These are phyloP conservation scores for Crotophaga sulcirostris DNA, from an alignment of 2,113 vertebrate genomes.

Conservation along the genomic window DNA sequence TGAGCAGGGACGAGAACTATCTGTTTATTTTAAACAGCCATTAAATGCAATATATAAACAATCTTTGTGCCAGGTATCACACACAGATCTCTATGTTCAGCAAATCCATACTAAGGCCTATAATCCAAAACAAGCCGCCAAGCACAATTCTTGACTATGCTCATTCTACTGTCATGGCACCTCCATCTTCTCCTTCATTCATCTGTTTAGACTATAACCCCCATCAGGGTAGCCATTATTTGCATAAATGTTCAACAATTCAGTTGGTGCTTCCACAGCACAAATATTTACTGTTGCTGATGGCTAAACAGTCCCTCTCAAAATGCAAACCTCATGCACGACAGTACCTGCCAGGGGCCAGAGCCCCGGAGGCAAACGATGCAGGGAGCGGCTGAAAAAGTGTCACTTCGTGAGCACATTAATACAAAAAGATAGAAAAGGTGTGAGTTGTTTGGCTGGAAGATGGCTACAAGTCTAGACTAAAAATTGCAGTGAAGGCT, in stretches of 20 bases:
- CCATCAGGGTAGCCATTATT: neutral
- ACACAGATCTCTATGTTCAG: neutral
- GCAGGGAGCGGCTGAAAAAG: fast-evolving
- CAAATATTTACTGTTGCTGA: neutral
- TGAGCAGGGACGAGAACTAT: neutral
- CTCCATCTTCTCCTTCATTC: neutral
- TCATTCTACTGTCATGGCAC: neutral
- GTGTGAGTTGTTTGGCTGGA: neutral
- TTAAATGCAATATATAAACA: neutral
- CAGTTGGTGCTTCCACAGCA: neutral
- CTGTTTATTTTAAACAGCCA: neutral
- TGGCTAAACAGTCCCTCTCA: neutral
- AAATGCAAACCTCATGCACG: fast-evolving
- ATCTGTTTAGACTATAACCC: neutral
- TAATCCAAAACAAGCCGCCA: neutral
- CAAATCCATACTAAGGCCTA: neutral
- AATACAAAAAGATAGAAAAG: too few relatives aligned
- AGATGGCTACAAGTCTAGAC: neutral
- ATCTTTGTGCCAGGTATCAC: neutral
- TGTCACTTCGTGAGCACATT: fast-evolving
- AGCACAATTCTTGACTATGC: neutral
- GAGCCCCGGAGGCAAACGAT: fast-evolving
- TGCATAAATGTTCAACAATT: neutral
- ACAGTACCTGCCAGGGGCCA: neutral
- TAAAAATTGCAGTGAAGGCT: neutral